A percentile compares a stretch with the other conserved stretches of the same genome.
These are phyloP conservation scores for Phoeniculus purpureus DNA, from an alignment of 2,797 vertebrate species.

Conservation along the genomic window DNA sequence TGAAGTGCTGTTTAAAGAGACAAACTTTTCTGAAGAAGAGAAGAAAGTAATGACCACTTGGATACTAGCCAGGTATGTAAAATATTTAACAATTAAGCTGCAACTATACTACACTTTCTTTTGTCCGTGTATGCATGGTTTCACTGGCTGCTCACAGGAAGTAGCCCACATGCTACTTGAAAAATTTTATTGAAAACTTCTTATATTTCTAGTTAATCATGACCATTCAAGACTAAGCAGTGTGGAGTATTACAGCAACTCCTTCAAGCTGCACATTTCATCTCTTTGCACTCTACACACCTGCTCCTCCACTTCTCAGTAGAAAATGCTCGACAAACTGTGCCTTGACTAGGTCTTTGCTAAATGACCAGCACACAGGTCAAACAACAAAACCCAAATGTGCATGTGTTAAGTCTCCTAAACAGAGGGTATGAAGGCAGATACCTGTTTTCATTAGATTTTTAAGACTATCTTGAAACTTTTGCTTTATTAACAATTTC, in stretches of 20 bases:
- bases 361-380: background rate
- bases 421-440: background rate
- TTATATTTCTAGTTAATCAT: background rate
- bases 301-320: background rate
- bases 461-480: background rate
- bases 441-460: background rate
- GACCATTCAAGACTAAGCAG: background rate
- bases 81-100: no score
- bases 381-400: background rate
- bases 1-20: background rate
- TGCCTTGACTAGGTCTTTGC: background rate
- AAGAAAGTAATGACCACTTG: no score
- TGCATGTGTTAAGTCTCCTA: background rate
- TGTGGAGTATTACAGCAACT: background rate
- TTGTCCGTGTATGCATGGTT: no score
- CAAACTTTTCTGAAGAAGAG: background rate
- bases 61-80: no score
- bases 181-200: background rate
- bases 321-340: background rate
- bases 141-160: no score
- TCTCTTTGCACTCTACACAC: background rate
- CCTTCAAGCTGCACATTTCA: background rate
- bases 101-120: no score
- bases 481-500: background rate
- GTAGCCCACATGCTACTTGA: background rate